These are phyloP conservation scores for Cetonia aurata DNA, from an alignment of 2,888 invertebrate species.

Conservation along the genomic window DNA sequence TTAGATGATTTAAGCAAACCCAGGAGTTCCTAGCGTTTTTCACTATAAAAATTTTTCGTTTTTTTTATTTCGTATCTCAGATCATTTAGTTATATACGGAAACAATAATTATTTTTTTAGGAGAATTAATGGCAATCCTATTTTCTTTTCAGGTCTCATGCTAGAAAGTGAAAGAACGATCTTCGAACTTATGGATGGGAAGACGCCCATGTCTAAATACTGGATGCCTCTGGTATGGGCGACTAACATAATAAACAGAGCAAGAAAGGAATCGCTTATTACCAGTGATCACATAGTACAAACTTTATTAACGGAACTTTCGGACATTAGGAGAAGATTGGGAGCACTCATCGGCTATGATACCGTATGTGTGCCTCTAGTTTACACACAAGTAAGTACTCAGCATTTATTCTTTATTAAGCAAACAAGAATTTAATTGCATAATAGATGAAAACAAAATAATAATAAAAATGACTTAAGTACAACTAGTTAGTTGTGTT, in stretches of 20 bases:
- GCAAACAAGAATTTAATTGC: neutral
- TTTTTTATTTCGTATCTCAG: too few relatives aligned
- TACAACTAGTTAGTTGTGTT: too few relatives aligned
- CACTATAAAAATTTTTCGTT: too few relatives aligned
- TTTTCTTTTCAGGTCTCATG: conserved; percentile 80
- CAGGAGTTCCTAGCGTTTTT: too few relatives aligned
- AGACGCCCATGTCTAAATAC: conserved; percentile 91
- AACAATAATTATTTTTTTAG: too few relatives aligned
- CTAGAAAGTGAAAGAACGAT: conserved; percentile 92
- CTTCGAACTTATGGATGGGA: conserved; percentile 89
- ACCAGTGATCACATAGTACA: conserved; percentile 93
- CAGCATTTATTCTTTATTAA: conserved; percentile 13
- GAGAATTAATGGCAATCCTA: neutral
- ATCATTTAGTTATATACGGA: too few relatives aligned
- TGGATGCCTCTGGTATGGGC: conserved; percentile 97
- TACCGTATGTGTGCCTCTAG: conserved; percentile 91
- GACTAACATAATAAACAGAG: conserved; percentile 90
- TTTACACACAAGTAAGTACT: conserved; percentile 86
- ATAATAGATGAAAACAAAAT: too few relatives aligned
- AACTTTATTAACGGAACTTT: conserved; percentile 88
- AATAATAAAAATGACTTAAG: too few relatives aligned
- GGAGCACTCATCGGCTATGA: conserved; percentile 91
- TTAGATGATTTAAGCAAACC: too few relatives aligned
- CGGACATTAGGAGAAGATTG: conserved; percentile 86
- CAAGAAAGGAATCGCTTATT: conserved; percentile 86